These are phyloP conservation scores for Helobdella robusta DNA, from an alignment of 2,888 invertebrate species.

Conservation along the genomic window DNA sequence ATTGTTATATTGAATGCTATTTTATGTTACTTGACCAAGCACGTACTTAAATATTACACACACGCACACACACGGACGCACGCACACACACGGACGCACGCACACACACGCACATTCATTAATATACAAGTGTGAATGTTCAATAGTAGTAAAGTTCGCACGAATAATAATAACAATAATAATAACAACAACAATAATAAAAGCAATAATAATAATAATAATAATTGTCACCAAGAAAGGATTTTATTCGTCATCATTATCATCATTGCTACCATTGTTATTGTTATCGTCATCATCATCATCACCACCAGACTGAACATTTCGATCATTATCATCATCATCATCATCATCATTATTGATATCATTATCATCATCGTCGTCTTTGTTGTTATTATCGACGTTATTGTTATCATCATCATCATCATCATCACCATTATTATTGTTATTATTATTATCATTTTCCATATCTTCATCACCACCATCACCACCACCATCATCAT, in stretches of 20 bases:
- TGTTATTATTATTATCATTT: not conserved
- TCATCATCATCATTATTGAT: not conserved
- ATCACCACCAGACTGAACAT: not conserved
- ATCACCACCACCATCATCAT: constrained; percentile 2
- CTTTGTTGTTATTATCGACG: not conserved
- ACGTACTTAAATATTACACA: too few relatives aligned
- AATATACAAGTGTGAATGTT: too few relatives aligned
- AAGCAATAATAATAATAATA: too few relatives aligned
- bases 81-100: not conserved
- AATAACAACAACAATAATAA: too few relatives aligned
- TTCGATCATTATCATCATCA: not conserved
- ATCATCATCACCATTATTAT: not conserved
- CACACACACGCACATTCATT: constrained; percentile 13
- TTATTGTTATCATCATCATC: not conserved
- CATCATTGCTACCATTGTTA: not conserved
- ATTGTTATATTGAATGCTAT: too few relatives aligned
- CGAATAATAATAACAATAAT: too few relatives aligned
- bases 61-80: too few relatives aligned
- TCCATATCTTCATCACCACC: not conserved
- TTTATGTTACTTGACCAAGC: too few relatives aligned
- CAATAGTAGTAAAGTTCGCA: too few relatives aligned
- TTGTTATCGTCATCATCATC: not conserved
- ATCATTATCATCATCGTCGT: not conserved
- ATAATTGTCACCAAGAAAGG: too few relatives aligned
- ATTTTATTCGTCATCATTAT: not conserved